phyloP scores from a whole-genome alignment of 1,140 invertebrate genomes.

The Trichonephila inaurata region DNA sequence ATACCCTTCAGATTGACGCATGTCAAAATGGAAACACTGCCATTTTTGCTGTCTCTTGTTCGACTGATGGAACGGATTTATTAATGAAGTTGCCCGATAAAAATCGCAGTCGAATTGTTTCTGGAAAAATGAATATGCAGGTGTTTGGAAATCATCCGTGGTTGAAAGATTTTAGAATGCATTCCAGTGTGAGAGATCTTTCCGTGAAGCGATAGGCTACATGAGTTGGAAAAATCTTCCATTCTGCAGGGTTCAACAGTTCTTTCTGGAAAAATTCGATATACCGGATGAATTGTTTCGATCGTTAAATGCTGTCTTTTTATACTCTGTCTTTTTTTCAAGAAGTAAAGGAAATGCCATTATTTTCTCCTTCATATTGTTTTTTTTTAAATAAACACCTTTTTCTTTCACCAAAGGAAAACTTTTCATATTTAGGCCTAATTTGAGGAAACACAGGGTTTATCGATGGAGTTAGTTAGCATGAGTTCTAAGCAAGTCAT shows the following conservation, averaged over 20 bases:
- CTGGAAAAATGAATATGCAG: background rate
- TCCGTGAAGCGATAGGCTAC: background rate
- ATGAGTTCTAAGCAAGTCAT: too few species aligned
- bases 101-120: background rate
- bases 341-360: background rate
- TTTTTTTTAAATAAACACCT: background rate
- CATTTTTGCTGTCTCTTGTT: too few species aligned
- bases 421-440: too few species aligned
- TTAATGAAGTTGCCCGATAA: too few species aligned
- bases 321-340: background rate
- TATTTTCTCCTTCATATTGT: background rate
- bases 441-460: too few species aligned
- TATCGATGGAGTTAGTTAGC: too few species aligned
- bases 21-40: too few species aligned
- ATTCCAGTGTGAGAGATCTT: background rate
- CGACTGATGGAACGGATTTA: too few species aligned
- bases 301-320: background rate
- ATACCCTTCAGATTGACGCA: too few species aligned
- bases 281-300: background rate
- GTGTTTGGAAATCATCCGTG: background rate
- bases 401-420: too few species aligned
- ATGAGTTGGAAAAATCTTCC: background rate
- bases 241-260: background rate
- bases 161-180: background rate
- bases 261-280: background rate